phyloP scores from a whole-genome alignment of 2,888 invertebrate species.

The Eutolmus rufibarbis region DNA sequence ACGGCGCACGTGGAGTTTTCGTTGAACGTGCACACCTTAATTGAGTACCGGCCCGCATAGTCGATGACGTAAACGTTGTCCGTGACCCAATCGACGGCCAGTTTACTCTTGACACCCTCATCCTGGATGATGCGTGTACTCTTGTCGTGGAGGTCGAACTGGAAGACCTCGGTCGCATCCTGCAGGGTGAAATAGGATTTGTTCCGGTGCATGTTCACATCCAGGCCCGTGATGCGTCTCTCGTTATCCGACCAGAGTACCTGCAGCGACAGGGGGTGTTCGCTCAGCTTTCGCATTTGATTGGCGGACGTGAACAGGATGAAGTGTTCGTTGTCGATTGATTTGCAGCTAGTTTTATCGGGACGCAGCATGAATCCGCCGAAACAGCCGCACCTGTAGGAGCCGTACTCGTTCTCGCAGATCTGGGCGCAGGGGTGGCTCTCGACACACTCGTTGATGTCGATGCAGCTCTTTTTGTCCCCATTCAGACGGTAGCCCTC shows the following conservation, averaged over 20 bases:
- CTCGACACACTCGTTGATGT: constrained; percentile 75
- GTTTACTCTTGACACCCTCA: constrained; percentile 65
- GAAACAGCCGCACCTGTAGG: constrained; percentile 59
- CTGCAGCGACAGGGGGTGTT: constrained; percentile 56
- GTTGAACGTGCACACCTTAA: constrained; percentile 67
- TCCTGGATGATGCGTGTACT: constrained; percentile 58
- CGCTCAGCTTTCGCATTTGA: constrained; percentile 66
- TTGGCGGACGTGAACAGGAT: constrained; percentile 67
- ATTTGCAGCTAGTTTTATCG: constrained; percentile 74
- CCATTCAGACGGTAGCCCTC: constrained; percentile 66
- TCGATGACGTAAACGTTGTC: constrained; percentile 75
- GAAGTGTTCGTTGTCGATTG: constrained; percentile 66
- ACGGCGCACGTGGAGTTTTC: constrained; percentile 65
- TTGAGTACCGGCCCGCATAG: constrained; percentile 57
- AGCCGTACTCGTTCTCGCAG: constrained; percentile 59
- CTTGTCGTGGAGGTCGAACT: constrained; percentile 59
- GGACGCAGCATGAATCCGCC: constrained; percentile 62
- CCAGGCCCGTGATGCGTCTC: constrained; percentile 66
- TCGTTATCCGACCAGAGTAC: constrained; percentile 63
- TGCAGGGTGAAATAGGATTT: constrained; percentile 65
- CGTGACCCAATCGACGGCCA: constrained; percentile 79
- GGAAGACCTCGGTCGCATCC: constrained; percentile 61
- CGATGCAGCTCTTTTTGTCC: constrained; percentile 69
- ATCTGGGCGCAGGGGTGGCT: constrained; percentile 70
- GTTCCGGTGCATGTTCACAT: constrained; percentile 63